Percentiles rank a stretch among this genome's conserved stretches.
Evolutionary conservation across 2,888 invertebrate species (phyloP).

Genomic region (Apotomis capreana): DNA sequence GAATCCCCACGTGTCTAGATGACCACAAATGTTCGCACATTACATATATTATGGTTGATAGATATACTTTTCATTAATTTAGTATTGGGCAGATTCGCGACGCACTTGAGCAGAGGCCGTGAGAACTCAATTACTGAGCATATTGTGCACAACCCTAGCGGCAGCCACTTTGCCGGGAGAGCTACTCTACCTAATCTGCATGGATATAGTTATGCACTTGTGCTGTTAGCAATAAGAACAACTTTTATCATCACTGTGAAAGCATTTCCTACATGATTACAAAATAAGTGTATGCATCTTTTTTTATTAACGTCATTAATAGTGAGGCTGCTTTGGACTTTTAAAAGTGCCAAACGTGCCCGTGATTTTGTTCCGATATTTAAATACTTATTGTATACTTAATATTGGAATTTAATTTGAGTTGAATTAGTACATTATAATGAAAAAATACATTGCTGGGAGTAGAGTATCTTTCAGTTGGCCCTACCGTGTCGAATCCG

Average conservation of each 20-base stretch:
- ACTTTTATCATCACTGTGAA: too few relatives aligned
- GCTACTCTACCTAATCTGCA: conserved; percentile 49
- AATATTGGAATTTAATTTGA: too few relatives aligned
- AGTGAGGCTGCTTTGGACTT: too few relatives aligned
- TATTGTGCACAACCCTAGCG: conserved; percentile 60
- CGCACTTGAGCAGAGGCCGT: conserved; percentile 47
- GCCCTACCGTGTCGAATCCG: conserved; percentile 31
- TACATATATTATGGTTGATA: conserved; percentile 15
- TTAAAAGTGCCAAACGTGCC: too few relatives aligned
- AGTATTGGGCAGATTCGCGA: conserved; percentile 15
- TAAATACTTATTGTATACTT: too few relatives aligned
- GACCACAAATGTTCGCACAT: background rate
- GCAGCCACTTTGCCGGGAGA: conserved; percentile 21
- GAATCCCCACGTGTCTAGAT: background rate
- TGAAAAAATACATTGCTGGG: background rate
- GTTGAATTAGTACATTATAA: too few relatives aligned
- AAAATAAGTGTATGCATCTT: too few relatives aligned
- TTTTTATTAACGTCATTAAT: too few relatives aligned
- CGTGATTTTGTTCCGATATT: too few relatives aligned
- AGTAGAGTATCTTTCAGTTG: conserved; percentile 28
- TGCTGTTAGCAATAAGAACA: too few relatives aligned
- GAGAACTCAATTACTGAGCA: conserved; percentile 66
- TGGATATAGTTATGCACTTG: too few relatives aligned
- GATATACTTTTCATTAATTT: conserved; percentile 19
- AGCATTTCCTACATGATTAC: too few relatives aligned